Percentiles rank a stretch among this genome's conserved stretches.
Evolutionary conservation across 2,113 vertebrate species (phyloP).

Genomic region (Typhlomys cinereus): DNA sequence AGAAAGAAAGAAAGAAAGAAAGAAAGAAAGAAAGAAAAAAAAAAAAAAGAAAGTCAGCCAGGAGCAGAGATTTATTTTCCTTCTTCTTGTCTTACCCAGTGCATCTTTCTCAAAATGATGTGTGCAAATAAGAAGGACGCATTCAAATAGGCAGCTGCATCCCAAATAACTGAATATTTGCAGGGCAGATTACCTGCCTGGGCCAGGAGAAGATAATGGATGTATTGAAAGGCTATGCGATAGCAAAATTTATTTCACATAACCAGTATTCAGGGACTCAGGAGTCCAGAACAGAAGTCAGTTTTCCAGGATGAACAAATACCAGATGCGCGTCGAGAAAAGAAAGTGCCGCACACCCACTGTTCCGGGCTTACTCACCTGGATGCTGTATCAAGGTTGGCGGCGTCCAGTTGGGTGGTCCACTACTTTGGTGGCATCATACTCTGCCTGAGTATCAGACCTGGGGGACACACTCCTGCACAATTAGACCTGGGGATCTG

Average conservation of each 20-base stretch:
- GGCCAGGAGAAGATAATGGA: neutral
- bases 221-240: neutral
- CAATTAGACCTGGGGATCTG: neutral
- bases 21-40: too few species aligned
- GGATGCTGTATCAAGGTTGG: fast-evolving
- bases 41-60: too few species aligned
- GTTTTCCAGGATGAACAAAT: neutral
- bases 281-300: neutral
- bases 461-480: neutral
- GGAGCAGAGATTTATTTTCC: neutral
- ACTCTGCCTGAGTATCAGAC: neutral
- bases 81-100: neutral
- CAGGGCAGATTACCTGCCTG: neutral
- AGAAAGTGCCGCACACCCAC: fast-evolving
- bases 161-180: neutral
- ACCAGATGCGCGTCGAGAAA: neutral
- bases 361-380: fast-evolving
- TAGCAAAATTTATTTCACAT: neutral
- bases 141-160: neutral
- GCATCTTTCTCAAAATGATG: neutral
- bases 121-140: neutral
- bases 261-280: neutral
- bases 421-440: neutral
- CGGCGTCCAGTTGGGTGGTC: fast-evolving
- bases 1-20: too few species aligned